Conservation (phyloP, 2,888 invertebrate genomes). For the Eilema sororculum region DNA sequence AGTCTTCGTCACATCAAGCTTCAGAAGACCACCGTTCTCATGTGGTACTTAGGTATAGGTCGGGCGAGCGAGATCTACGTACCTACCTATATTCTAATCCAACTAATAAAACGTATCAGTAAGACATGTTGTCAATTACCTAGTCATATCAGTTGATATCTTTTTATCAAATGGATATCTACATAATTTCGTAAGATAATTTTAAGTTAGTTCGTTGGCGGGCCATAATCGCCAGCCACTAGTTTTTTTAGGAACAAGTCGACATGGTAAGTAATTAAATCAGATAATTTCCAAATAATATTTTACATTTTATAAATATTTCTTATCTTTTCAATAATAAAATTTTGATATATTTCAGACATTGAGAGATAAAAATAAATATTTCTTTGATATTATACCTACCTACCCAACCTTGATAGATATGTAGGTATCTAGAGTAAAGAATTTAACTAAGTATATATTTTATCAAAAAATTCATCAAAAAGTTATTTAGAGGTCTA, state of each 20-base stretch:
- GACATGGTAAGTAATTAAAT: conserved; percentile 58
- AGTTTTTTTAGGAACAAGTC: conserved; percentile 36
- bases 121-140: conserved; percentile 65
- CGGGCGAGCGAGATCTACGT: neutral
- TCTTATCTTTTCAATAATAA: conserved; percentile 3
- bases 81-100: conserved; percentile 45
- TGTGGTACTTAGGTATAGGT: neutral
- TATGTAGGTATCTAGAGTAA: neutral
- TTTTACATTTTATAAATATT: neutral
- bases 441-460: too few relatives aligned
- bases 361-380: conserved; percentile 4
- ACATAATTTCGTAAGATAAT: conserved; percentile 65
- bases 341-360: neutral
- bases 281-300: neutral
- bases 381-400: neutral
- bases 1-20: too few relatives aligned
- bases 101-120: conserved; percentile 62
- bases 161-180: conserved; percentile 75
- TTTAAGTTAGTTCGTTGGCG: conserved; percentile 74
- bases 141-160: conserved; percentile 65
- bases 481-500: too few relatives aligned
- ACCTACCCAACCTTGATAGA: neutral
- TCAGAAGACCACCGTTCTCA: neutral
- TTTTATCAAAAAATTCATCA: too few relatives aligned
- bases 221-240: conserved; percentile 65